Percentiles rank a stretch among this genome's conserved stretches.
These are phyloP conservation scores for Protomyctophum bolini DNA, from an alignment of 2,113 vertebrate genomes.

Conservation along the genomic window DNA sequence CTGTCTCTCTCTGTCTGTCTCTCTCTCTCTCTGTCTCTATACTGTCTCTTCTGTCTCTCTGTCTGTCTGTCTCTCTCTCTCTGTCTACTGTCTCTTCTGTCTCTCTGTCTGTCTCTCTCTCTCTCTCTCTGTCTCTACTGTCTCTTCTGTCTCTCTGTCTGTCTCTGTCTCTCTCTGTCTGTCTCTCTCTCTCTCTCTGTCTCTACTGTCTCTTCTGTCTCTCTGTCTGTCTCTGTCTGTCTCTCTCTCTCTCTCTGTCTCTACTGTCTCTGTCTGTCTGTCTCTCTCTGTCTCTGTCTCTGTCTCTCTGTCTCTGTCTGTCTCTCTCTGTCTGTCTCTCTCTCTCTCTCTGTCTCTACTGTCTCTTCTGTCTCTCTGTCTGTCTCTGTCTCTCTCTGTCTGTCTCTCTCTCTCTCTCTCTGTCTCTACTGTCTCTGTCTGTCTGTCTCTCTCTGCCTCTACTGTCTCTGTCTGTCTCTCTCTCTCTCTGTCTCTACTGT, in stretches of 20 bases:
- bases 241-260: not conserved
- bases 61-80: not conserved
- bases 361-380: too few species aligned
- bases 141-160: not conserved
- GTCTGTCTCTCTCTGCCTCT: too few species aligned
- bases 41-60: conserved; percentile 2
- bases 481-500: too few species aligned
- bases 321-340: too few species aligned
- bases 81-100: not conserved
- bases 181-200: not conserved
- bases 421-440: too few species aligned
- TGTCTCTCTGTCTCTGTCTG: not conserved
- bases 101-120: not conserved
- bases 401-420: too few species aligned
- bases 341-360: too few species aligned
- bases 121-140: too few species aligned
- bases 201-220: conserved; percentile 1
- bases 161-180: not conserved
- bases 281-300: not conserved
- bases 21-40: not conserved
- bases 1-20: too few species aligned
- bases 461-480: too few species aligned
- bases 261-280: not conserved
- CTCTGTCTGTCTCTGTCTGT: conserved; percentile 11
- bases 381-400: too few species aligned